phyloP scores from a whole-genome alignment of 1,140 invertebrate genomes.

The Ectropis grisescens region DNA sequence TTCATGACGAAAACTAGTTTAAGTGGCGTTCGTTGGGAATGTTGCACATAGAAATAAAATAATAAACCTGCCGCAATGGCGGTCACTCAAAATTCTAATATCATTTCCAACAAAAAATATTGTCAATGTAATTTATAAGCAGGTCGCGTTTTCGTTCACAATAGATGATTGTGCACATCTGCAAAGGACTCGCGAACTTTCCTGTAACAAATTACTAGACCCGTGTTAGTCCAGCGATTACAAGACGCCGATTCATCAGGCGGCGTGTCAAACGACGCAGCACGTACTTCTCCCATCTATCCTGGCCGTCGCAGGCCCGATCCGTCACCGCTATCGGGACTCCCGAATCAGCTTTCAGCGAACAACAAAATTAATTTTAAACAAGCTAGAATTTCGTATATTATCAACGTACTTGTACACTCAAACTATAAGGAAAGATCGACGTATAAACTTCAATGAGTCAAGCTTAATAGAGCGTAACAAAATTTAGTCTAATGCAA shows the following conservation, averaged over 20 bases:
- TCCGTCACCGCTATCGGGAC: conserved; percentile 55
- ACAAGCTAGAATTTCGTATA: conserved; percentile 1
- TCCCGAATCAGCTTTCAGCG: conserved; percentile 22
- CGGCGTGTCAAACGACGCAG: conserved; percentile 24
- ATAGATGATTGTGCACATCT: conserved; percentile 38
- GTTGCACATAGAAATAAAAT: too few species aligned
- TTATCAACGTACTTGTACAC: too few species aligned
- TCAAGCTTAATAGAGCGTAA: background rate
- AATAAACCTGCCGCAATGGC: too few species aligned
- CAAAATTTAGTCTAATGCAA: too few species aligned
- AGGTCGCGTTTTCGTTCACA: conserved; percentile 11
- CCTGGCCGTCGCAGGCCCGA: conserved; percentile 34
- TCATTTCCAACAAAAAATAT: too few species aligned
- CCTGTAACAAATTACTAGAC: conserved; percentile 44
- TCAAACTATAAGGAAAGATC: too few species aligned
- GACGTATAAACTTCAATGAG: too few species aligned
- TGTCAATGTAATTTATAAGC: conserved; percentile 2
- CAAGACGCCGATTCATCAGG: conserved; percentile 52
- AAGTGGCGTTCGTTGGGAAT: too few species aligned
- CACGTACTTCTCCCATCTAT: conserved; percentile 57
- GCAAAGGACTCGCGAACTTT: conserved; percentile 26
- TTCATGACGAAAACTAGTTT: too few species aligned
- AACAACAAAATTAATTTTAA: conserved; percentile 45
- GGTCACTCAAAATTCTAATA: too few species aligned
- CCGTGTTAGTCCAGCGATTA: conserved; percentile 53